Evolutionary conservation across 37 sponge, comb jelly and placozoan genomes (phyloP), one percentile per base, ranked within the genome.

Genomic region (Beroe ovata): DNA sequence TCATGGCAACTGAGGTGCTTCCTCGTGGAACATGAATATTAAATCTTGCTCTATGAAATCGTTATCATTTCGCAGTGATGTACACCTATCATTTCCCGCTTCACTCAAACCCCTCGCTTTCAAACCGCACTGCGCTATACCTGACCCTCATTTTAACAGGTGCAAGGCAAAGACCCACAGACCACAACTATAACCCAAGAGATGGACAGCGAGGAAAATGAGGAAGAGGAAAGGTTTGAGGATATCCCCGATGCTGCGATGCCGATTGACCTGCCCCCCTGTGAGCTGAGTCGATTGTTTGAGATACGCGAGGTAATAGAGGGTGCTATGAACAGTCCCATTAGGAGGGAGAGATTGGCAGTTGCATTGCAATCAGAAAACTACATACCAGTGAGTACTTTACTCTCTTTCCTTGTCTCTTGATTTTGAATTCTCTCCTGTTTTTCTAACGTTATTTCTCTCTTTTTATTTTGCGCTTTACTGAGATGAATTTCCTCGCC

Each of bases 221-320:
- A 77, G 41, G 84, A 77, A 23, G 84, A 77, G 54, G 84, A 77
- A 40, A 38, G 84, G 22, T 77, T 77, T 77, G 84, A 77, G 28
- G 84, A 77, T 77, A 42, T 77, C 28, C 84, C 84, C 4, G 64
- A 64, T 58, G 71, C 92, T 29, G 81, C 69, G 25, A 39, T 60
- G 58, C 69, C 92, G 16, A 72, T 95, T 4, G 99, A 99, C 36
- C 88, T 99, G 41, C 99, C 99, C 6, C 93, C 92, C 29, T 96
- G 96, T 64, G 94, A 97, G 59, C 90, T 95, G 64, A 91, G 94
- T 38, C 91, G 92, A 64, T 84, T 97, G 41, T 93, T 92, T 1
- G 92, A 94, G 3, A 92, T 97, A 14, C 59, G 84, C 8, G 91
- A 93, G 20, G 54, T 91, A 29, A 60, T 97, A 28, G 72, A 60